These are phyloP conservation scores for Cydia amplana DNA, from an alignment of 1,140 invertebrate genomes.

Conservation along the genomic window DNA sequence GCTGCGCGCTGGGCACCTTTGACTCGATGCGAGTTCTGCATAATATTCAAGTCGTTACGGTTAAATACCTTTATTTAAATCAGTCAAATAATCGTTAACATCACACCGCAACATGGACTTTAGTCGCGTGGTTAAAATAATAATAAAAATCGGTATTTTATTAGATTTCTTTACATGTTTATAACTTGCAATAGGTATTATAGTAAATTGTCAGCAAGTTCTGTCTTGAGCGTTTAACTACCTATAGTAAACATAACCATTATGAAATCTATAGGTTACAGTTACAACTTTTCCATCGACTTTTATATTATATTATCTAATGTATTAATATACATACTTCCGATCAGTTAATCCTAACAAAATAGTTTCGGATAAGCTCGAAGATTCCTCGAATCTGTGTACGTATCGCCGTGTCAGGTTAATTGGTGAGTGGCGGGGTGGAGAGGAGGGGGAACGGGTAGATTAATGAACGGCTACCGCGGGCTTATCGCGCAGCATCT, in stretches of 20 bases:
- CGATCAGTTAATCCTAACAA: slow-evolving; percentile 31
- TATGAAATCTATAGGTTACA: neutral
- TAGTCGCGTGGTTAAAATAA: neutral
- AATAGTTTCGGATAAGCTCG: slow-evolving; percentile 32
- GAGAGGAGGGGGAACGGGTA: slow-evolving; percentile 56
- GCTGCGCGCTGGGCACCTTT: slow-evolving; percentile 24
- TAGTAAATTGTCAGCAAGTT: too few relatives aligned
- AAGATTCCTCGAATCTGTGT: slow-evolving; percentile 64
- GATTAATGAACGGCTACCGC: slow-evolving; percentile 79
- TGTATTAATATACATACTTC: slow-evolving; percentile 27
- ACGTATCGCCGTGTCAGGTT: slow-evolving; percentile 63
- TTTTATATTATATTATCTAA: slow-evolving; percentile 15
- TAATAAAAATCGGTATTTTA: slow-evolving; percentile 11
- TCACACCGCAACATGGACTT: slow-evolving; percentile 25
- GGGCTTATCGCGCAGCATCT: slow-evolving; percentile 75
- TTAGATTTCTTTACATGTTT: neutral
- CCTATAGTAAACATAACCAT: neutral
- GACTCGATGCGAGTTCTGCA: slow-evolving; percentile 15
- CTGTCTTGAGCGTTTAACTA: too few relatives aligned
- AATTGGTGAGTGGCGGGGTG: slow-evolving; percentile 64
- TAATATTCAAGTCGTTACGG: slow-evolving; percentile 22
- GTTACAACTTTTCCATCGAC: neutral
- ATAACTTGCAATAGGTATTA: neutral
- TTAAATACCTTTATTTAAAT: slow-evolving; percentile 26
- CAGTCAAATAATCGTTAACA: slow-evolving; percentile 27